Percentiles rank a stretch among this genome's conserved stretches.
phyloP scores from a whole-genome alignment of 1,140 invertebrate species.

The Macrobrachium nipponense region DNA sequence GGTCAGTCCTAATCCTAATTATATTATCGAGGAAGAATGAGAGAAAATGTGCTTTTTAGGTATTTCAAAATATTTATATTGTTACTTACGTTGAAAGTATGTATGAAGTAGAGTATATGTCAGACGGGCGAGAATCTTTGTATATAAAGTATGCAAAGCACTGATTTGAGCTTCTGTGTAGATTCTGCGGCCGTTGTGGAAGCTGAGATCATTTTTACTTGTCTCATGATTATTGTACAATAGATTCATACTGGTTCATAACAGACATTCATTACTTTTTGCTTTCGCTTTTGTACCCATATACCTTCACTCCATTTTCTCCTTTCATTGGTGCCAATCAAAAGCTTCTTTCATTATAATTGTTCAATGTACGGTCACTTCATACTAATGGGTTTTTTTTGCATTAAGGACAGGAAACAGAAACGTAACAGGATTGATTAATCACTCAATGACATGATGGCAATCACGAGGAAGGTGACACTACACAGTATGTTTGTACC shows the following conservation, averaged over 20 bases:
- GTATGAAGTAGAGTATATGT: constrained; percentile 13
- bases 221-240: constrained; percentile 33
- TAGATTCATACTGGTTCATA: constrained; percentile 32
- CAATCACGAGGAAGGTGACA: not conserved
- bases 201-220: constrained; percentile 41
- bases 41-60: constrained; percentile 6
- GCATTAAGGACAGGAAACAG: too few relatives aligned
- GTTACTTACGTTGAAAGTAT: constrained; percentile 33
- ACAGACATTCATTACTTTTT: not conserved
- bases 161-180: too few relatives aligned
- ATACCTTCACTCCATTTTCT: not conserved
- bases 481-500: not conserved
- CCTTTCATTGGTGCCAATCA: not conserved
- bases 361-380: too few relatives aligned
- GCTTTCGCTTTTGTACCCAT: not conserved
- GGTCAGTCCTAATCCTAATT: too few relatives aligned
- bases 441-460: too few relatives aligned
- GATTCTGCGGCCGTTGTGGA: not conserved
- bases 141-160: not conserved
- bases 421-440: too few relatives aligned
- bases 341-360: constrained; percentile 1
- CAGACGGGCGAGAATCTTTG: constrained; percentile 1
- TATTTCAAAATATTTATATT: constrained; percentile 36
- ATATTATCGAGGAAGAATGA: too few relatives aligned
- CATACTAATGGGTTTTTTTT: too few relatives aligned